Evolutionary conservation across 1,140 invertebrate genomes (phyloP).

Genomic region (Ceratina japonica): DNA sequence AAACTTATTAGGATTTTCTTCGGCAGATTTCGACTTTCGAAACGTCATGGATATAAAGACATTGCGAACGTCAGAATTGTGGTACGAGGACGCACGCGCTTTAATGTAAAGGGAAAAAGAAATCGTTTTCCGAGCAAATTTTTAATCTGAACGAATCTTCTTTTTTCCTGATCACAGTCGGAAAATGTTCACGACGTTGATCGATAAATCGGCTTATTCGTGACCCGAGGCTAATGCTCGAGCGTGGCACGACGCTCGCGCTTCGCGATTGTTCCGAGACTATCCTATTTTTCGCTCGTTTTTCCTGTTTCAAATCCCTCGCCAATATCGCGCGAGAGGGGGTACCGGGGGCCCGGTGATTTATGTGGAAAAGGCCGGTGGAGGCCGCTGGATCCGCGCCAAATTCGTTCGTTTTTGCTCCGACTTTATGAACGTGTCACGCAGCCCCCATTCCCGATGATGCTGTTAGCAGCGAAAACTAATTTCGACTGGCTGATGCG

Average conservation of each 20-base stretch:
- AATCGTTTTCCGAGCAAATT: too few species aligned
- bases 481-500: slow-evolving; percentile 20
- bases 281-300: background rate
- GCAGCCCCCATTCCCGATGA: slow-evolving; percentile 6
- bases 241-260: too few species aligned
- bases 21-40: too few species aligned
- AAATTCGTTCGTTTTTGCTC: slow-evolving; percentile 41
- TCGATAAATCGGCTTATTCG: too few species aligned
- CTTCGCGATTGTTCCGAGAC: too few species aligned
- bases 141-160: background rate
- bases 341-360: slow-evolving; percentile 5
- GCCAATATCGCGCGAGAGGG: background rate
- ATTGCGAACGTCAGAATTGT: too few species aligned
- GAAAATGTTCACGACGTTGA: too few species aligned
- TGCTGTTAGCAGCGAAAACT: slow-evolving; percentile 29
- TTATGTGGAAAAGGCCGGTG: slow-evolving; percentile 18
- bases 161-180: background rate
- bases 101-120: too few species aligned
- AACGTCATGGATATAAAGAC: too few species aligned
- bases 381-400: slow-evolving; percentile 12
- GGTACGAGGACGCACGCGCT: too few species aligned
- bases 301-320: slow-evolving; percentile 11
- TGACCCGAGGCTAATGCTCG: too few species aligned
- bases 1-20: too few species aligned
- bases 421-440: slow-evolving; percentile 36